Evolutionary conservation across 2,888 invertebrate genomes (phyloP).

Genomic region (Bombylius major): DNA sequence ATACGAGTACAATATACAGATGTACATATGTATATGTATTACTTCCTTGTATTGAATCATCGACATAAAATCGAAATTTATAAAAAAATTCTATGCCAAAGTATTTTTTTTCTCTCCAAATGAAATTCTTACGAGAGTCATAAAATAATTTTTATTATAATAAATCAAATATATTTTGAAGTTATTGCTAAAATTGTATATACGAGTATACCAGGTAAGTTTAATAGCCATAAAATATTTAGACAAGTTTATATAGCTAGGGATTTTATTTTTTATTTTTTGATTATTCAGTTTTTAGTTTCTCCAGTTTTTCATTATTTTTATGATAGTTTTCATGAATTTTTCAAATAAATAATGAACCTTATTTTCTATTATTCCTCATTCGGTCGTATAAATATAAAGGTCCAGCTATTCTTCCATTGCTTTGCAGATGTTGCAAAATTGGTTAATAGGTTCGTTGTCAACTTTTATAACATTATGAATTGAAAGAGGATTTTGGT

Average conservation of each 20-base stretch:
- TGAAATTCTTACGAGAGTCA: conserved; percentile 75
- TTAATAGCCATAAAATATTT: not conserved
- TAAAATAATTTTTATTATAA: conserved; percentile 73
- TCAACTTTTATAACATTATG: conserved; percentile 35
- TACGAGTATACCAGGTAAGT: conserved; percentile 76
- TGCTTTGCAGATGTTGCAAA: conserved; percentile 72
- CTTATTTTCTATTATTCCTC: not conserved
- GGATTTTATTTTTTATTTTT: conserved; percentile 13
- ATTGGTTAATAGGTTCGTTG: conserved; percentile 56
- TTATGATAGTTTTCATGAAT: not conserved
- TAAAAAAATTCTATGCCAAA: conserved; percentile 55
- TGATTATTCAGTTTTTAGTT: conserved; percentile 5
- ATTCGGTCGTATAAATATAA: conserved; percentile 56
- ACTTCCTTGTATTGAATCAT: conserved; percentile 61
- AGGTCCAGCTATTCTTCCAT: conserved; percentile 69
- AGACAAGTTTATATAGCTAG: conserved; percentile 3
- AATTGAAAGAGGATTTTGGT: conserved; percentile 34
- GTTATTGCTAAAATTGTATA: conserved; percentile 75
- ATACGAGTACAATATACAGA: conserved; percentile 52
- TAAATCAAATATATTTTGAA: conserved; percentile 68
- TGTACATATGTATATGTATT: conserved; percentile 57
- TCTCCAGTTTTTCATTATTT: not conserved
- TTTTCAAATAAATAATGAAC: too few species aligned
- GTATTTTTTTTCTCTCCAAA: conserved; percentile 71
- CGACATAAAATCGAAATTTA: conserved; percentile 48